A percentile compares a stretch with the other conserved stretches of the same genome.
Conservation (phyloP, 2,888 invertebrate species). For the Dasypolia templi region DNA sequence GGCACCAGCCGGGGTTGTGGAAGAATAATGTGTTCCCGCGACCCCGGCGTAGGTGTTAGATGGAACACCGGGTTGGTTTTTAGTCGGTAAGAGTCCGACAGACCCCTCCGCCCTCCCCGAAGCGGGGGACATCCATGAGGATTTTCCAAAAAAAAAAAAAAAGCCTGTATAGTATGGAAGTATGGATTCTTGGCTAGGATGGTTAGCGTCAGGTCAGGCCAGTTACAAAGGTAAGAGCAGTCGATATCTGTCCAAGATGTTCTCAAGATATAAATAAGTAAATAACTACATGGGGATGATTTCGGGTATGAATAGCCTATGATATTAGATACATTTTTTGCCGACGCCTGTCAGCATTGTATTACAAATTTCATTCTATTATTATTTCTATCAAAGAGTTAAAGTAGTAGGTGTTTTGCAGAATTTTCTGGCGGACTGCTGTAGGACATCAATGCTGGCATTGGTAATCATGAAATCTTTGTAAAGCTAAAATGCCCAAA, state of each 20-base stretch:
- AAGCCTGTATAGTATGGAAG: too few species aligned
- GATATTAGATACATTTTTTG: too few species aligned
- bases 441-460: background rate
- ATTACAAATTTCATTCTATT: background rate
- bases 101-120: too few species aligned
- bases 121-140: too few species aligned
- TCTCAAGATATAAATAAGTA: background rate
- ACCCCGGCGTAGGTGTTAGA: too few species aligned
- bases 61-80: too few species aligned
- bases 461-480: too few species aligned
- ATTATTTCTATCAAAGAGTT: background rate
- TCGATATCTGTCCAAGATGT: background rate
- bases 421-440: background rate
- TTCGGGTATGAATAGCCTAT: background rate
- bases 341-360: background rate
- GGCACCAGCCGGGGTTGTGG: too few species aligned
- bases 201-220: background rate
- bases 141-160: too few species aligned
- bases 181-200: background rate
- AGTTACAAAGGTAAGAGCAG: background rate
- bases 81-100: too few species aligned
- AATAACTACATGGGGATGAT: background rate
- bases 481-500: background rate
- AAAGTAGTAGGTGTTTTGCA: background rate
- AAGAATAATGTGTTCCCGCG: too few species aligned